Evolutionary conservation across 2,888 invertebrate genomes (phyloP), one percentile per base, ranked within the genome.

Genomic region (Xanthorhoe designata): DNA sequence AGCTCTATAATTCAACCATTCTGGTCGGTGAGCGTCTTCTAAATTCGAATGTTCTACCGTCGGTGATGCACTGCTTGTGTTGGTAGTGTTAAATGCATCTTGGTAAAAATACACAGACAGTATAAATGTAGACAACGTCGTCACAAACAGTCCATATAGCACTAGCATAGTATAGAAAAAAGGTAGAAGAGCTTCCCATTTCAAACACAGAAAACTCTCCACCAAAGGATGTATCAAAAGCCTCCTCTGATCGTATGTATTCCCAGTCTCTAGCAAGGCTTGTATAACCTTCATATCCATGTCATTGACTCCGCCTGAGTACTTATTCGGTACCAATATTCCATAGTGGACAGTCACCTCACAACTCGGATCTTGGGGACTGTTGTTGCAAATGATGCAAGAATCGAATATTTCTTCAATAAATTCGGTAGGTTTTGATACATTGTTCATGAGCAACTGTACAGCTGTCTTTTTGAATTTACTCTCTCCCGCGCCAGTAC

Each of bases 391-490:
- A 9, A 78, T 79, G 24, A 94, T 90, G 57, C 80, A 87, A 0
- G 87, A 84, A 73, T 94, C 91, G 29, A 94, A 91, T 1, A 93
- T 76, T 15, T 90, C 84, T 71, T 91, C 86, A 18, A 94, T 76
- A 66, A 91, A 94, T 42, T 88, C 85, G 1, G 88, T 87, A 0
- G 94, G 93, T 65, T 92, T 91, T 0, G 93, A 89, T 53, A 91
- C 75, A 66, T 84, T 85, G 42, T 81, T 79, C 32, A 86, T 78
- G 13, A 91, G 78, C 38, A 87, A 75, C 32, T 86, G 84, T 13
- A 88, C 77, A 2, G 84, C 83, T 18, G 86, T 78, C 61, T 76
- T 85, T 67, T 71, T 72, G 19, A 63, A 71, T 51, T 74, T 77
- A 57, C 73, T 75, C 13, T 3, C 13, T 0, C 73, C 75, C 3